Percentiles rank a stretch among this genome's conserved stretches.
These are phyloP conservation scores for Mus pahari DNA, from an alignment of 2,113 vertebrate species.

Conservation along the genomic window DNA sequence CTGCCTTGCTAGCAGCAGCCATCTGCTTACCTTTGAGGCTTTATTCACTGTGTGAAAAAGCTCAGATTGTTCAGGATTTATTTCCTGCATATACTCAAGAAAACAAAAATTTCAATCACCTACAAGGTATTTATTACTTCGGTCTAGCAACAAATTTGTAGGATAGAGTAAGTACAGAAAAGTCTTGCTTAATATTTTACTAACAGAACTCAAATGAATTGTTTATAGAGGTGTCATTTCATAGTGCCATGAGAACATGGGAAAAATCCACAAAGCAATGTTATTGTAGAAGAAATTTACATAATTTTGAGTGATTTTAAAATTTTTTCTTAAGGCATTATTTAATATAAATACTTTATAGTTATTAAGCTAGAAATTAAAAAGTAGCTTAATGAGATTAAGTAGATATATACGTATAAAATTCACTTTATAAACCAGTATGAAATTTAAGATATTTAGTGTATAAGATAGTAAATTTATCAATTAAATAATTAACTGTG, in stretches of 20 bases:
- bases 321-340: neutral
- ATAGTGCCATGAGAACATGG: neutral
- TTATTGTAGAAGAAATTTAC: neutral
- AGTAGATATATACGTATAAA: neutral
- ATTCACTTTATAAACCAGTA: neutral
- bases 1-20: neutral
- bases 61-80: slow-evolving; percentile 47
- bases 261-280: neutral
- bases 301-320: slow-evolving; percentile 9
- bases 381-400: neutral
- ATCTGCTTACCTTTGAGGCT: slow-evolving; percentile 50
- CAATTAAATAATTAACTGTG: neutral
- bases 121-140: slow-evolving; percentile 52
- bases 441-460: neutral
- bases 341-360: neutral
- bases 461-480: neutral
- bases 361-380: neutral
- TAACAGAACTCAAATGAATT: neutral
- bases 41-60: slow-evolving; percentile 38
- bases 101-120: slow-evolving; percentile 15
- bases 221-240: neutral
- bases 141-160: slow-evolving; percentile 40
- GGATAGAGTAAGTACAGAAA: slow-evolving; percentile 13
- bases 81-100: neutral
- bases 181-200: neutral